Base-by-base conservation (phyloP, 92 coral and sea anemone genomes). In the Zoanthus solanderi region DNA sequence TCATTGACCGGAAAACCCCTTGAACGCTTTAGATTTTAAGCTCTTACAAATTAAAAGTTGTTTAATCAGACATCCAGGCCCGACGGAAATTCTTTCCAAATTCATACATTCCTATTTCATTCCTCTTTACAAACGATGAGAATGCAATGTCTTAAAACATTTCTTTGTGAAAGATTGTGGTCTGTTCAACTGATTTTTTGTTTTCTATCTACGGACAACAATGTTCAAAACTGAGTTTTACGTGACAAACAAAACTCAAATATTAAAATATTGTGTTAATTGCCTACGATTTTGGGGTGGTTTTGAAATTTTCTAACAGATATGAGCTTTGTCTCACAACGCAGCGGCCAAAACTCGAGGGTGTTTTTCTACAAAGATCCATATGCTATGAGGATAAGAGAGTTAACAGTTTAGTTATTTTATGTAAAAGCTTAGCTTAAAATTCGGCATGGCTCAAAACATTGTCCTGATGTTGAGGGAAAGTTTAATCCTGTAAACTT, bases 51-150 rank as follows among this genome's bases (percentile, higher is more conserved):
- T 60, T 81, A 45, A 77, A 77, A 77, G 23, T 17, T 71, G 72
- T 63, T 46, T 66, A 65, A 47, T 46, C 53, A 63, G 75, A 23
- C 74, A 60, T 77, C 66, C 47, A 56, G 44, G 66, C 82, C 61
- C 67, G 81, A 47, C 85, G 85, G 85, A 81, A 81, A 81, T 81
- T 71, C 85, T 81, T 81, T 81, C 30, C 85, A 66, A 66, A 45
- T 17, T 66, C 75, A n/a, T 10, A 81, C 18, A 68, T 81, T 81
- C 56, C 75, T 65, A 29, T 45, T 67, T 37, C 53, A 46, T 30
- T 46, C 31, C 17, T 61, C 42, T 37, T 54, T 44, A 45, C 42
- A 37, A 45, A 13, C 52, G 65, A n/a, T 9, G 34, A 60, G 61
- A 6, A 42, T 6, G 9, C 14, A 60, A 44, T 61, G n/a, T 37